phyloP scores from a whole-genome alignment of 2,113 vertebrate species.

The Trogon melanurus region DNA sequence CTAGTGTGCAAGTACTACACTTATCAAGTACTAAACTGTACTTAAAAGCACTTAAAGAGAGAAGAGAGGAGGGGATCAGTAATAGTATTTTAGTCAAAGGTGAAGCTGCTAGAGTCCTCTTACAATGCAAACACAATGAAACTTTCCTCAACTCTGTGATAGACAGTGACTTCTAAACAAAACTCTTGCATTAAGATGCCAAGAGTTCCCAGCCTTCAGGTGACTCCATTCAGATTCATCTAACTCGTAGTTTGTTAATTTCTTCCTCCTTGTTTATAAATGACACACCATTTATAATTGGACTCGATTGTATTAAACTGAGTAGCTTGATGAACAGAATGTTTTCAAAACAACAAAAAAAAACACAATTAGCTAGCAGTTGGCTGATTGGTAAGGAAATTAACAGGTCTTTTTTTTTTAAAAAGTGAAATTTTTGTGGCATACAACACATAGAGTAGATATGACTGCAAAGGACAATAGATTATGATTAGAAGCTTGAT shows the following conservation, averaged over 20 bases:
- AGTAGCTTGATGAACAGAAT: neutral
- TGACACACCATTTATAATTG: neutral
- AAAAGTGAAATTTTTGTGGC: neutral
- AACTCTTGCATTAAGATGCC: neutral
- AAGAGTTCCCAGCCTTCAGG: neutral
- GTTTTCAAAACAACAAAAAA: neutral
- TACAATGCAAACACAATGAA: neutral
- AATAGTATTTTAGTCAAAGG: neutral
- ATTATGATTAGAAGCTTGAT: neutral
- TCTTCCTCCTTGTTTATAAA: neutral
- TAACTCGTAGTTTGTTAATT: neutral
- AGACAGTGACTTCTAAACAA: neutral
- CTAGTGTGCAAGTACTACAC: neutral
- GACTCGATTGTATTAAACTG: neutral
- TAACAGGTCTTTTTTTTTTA: neutral
- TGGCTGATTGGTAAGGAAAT: neutral
- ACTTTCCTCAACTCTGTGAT: neutral
- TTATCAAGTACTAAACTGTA: neutral
- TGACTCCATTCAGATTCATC: neutral
- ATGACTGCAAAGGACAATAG: neutral
- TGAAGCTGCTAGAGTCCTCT: neutral
- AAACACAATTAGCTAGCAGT: neutral
- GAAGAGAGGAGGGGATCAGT: neutral
- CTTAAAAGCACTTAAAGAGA: neutral
- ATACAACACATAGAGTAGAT: neutral